These are phyloP conservation scores for Muricea muricata DNA, from an alignment of 92 coral and sea anemone genomes.

Conservation along the genomic window DNA sequence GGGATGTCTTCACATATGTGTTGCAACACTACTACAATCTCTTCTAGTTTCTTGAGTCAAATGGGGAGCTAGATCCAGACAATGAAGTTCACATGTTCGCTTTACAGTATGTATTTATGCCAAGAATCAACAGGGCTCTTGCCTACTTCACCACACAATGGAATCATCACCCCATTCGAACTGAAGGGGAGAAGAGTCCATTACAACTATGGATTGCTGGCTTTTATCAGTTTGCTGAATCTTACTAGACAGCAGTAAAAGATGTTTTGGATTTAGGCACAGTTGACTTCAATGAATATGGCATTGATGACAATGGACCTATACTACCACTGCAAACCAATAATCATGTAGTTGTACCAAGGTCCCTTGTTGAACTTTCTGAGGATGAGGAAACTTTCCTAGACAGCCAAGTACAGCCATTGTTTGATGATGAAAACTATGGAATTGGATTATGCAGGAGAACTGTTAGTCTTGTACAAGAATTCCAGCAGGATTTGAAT, in stretches of 20 bases:
- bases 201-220: constrained; percentile 16
- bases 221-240: background rate
- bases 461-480: too few relatives aligned
- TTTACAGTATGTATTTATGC: constrained; percentile 40
- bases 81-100: constrained; percentile 48
- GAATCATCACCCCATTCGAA: constrained; percentile 57
- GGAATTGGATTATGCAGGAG: too few relatives aligned
- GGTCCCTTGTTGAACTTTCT: background rate
- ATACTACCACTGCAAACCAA: background rate
- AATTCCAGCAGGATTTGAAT: too few relatives aligned
- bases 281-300: background rate
- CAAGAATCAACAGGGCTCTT: constrained; percentile 34
- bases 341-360: constrained; percentile 25
- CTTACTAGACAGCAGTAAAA: background rate
- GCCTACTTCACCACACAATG: constrained; percentile 46
- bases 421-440: too few relatives aligned
- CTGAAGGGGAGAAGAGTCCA: background rate
- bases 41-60: constrained; percentile 31
- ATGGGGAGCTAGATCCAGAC: background rate
- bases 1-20: constrained; percentile 43
- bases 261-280: background rate
- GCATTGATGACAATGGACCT: constrained; percentile 12
- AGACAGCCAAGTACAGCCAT: too few relatives aligned
- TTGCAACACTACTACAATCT: constrained; percentile 43
- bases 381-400: too few relatives aligned